A percentile compares a stretch with the other conserved stretches of the same genome.
Evolutionary conservation across 2,113 vertebrate species (phyloP).

Genomic region (Lagopus muta): DNA sequence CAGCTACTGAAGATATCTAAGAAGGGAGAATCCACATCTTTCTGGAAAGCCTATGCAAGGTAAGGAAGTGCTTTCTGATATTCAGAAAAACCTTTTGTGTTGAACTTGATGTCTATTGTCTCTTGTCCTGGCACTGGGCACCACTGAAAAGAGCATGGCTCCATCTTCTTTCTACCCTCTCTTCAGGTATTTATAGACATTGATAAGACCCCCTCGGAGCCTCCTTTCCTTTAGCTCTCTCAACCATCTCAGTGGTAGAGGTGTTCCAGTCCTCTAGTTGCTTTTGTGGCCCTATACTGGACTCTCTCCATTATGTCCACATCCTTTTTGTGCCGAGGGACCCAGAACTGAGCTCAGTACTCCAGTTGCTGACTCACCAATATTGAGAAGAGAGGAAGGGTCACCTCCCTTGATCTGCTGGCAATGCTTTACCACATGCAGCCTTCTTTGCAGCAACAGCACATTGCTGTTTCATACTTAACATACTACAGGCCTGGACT

Average conservation of each 20-base stretch:
- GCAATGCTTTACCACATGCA: too few species aligned
- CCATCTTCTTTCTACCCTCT: not conserved
- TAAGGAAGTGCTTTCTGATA: not conserved
- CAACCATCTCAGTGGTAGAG: not conserved
- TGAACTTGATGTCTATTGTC: not conserved
- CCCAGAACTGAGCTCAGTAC: not conserved
- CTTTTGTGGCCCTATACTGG: not conserved
- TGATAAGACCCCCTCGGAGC: not conserved
- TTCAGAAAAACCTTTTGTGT: not conserved
- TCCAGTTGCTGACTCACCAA: not conserved
- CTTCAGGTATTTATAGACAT: not conserved
- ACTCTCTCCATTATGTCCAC: not conserved
- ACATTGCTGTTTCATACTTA: not conserved
- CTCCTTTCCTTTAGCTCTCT: not conserved
- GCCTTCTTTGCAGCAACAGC: not conserved
- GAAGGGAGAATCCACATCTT: not conserved
- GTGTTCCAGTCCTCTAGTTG: not conserved
- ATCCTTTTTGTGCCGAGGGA: not conserved
- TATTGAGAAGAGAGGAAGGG: too few species aligned
- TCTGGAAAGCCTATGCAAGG: not conserved
- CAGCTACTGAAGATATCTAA: not conserved
- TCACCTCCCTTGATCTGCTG: too few species aligned
- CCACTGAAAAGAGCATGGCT: not conserved
- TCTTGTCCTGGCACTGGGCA: not conserved
- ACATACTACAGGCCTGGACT: not conserved